phyloP scores from a whole-genome alignment of 2,888 invertebrate species.

The Argyresthia goedartella region DNA sequence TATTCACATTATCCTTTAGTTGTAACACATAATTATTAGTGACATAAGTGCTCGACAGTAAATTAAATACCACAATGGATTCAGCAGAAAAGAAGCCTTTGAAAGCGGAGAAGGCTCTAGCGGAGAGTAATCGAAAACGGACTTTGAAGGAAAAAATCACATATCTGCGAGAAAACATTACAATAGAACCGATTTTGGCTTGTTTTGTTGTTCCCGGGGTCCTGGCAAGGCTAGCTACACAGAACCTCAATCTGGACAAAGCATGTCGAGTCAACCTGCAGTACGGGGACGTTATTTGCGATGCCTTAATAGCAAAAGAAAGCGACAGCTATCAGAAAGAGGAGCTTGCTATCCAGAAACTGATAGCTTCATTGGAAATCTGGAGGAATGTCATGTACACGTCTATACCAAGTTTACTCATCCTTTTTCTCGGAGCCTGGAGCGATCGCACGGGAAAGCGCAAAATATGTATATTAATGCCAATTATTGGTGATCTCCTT shows the following conservation, averaged over 20 bases:
- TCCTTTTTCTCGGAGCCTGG: constrained; percentile 73
- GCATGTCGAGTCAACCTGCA: constrained; percentile 84
- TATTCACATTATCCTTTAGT: background rate
- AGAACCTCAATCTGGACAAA: constrained; percentile 87
- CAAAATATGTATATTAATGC: constrained; percentile 69
- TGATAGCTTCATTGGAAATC: constrained; percentile 65
- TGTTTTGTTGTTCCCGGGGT: constrained; percentile 74
- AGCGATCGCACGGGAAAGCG: constrained; percentile 69
- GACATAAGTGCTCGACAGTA: background rate
- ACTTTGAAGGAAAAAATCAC: constrained; percentile 50
- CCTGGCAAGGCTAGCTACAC: constrained; percentile 80
- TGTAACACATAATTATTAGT: background rate
- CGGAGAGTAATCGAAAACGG: constrained; percentile 15
- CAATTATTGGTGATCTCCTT: constrained; percentile 64
- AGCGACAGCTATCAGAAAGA: constrained; percentile 74
- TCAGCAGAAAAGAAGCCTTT: background rate
- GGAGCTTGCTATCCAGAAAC: constrained; percentile 71
- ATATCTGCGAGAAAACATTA: constrained; percentile 68
- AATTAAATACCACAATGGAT: background rate
- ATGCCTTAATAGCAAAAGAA: constrained; percentile 78
- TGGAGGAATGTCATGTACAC: constrained; percentile 69
- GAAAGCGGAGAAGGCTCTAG: background rate
- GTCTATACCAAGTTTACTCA: constrained; percentile 63
- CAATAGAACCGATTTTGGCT: constrained; percentile 75
- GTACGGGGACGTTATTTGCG: constrained; percentile 78